Evolutionary conservation across 2,113 vertebrate genomes (phyloP), one percentile per base, ranked within the genome.

Genomic region (Siniperca knerii): DNA sequence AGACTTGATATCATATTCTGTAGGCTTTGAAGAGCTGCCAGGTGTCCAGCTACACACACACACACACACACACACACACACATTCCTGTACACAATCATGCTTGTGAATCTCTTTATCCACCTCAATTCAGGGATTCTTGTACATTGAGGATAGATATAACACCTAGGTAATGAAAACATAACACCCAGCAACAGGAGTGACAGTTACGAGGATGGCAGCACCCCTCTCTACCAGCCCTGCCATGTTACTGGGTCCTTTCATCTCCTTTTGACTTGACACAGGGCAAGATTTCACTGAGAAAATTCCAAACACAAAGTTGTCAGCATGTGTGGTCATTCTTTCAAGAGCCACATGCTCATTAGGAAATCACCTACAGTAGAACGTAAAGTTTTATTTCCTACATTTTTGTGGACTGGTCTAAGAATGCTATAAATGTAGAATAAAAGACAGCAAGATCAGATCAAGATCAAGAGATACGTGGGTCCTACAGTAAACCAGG

Each of bases 1-100:
- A 82, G 69, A 79, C 62, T 79, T 84, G 20, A 82, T 84, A 67
- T 82, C 52, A 75, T 75, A 57, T 77, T 86, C 44, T 82, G 81
- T 79, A 42, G 55, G 42, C 66, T 73, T 81, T 29, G 44, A 46
- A 75, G 29, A 88, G 44, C 44, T 82, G 69, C 80, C 50, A 88
- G 67, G 52, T 86, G 70, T 85, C 83, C 37, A 54, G 67, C 66
- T 20, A 78, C 78, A 11, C 69, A 77, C 57, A 44, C 44, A 78
- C 58, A 23, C 23, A 52, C 13, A 76, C 25, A 78, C 78, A 66
- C 44, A 71, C 4, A 37, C 37, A 23, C 29, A 52, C 13, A 76
- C 25, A 12, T 57, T 23, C n/a, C 20, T 6, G 33, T 50, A 70
- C 66, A 73, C 57, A 40, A 8, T 69, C 4, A 67, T 46, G 37